A percentile compares a stretch with the other conserved stretches of the same genome.
Conservation (phyloP, 2,113 vertebrate species). For the Mustela nigripes region DNA sequence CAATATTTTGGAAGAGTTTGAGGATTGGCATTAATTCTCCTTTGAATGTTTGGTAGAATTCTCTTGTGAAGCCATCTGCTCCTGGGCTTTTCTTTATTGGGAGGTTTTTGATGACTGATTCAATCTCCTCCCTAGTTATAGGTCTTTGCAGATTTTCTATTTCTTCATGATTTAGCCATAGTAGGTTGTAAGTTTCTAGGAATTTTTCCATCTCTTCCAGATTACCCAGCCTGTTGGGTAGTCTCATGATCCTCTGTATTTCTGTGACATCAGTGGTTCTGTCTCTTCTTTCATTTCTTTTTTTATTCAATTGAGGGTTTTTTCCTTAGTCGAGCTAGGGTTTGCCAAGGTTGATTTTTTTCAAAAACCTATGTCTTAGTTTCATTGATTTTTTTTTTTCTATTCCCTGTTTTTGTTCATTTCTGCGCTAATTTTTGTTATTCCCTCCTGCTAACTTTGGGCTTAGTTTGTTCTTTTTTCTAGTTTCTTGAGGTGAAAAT, state of each 20-base stretch:
- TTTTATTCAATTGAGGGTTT: background rate
- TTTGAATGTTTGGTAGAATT: constrained; percentile 48
- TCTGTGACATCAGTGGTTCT: background rate
- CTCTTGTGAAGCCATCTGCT: constrained; percentile 31
- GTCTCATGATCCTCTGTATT: background rate
- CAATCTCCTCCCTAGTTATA: background rate
- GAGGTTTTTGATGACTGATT: constrained; percentile 16
- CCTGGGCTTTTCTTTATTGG: background rate
- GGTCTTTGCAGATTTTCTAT: constrained; percentile 39
- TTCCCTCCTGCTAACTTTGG: background rate
- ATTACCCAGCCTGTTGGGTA: background rate
- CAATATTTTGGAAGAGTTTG: background rate
- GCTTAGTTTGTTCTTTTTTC: background rate
- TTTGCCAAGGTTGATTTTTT: background rate
- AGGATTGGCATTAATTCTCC: constrained; percentile 46
- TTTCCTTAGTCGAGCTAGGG: background rate
- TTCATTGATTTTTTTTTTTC: background rate
- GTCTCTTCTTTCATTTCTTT: background rate
- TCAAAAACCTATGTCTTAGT: background rate
- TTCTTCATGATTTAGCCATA: background rate
- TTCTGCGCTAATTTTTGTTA: background rate
- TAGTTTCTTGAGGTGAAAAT: background rate
- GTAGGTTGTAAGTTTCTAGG: background rate
- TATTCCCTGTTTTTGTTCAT: background rate
- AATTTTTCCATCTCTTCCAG: constrained; percentile 1